phyloP scores from a whole-genome alignment of 2,888 invertebrate genomes.

The Leuctra nigra region DNA sequence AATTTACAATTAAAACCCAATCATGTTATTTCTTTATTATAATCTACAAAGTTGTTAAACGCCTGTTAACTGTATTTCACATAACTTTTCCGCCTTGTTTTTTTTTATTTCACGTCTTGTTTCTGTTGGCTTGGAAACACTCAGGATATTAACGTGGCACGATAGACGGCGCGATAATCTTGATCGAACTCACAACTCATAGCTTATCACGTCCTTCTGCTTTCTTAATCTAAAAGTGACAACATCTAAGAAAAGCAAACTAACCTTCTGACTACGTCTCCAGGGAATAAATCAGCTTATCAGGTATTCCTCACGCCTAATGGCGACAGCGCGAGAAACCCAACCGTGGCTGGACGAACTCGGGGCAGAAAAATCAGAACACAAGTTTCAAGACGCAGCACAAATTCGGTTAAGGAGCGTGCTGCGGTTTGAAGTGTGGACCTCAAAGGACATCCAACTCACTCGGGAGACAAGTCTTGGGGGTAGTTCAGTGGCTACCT shows the following conservation, averaged over 20 bases:
- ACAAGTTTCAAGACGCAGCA: slow-evolving; percentile 20
- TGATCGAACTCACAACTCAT: background rate
- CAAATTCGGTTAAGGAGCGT: slow-evolving; percentile 26
- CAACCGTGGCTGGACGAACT: background rate
- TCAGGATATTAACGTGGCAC: background rate
- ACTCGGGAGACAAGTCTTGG: slow-evolving; percentile 2
- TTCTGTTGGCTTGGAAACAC: no score
- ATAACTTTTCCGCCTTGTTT: no score
- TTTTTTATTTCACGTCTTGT: no score
- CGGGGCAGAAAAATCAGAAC: slow-evolving; percentile 10
- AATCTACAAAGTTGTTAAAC: background rate
- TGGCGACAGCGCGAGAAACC: slow-evolving; percentile 2
- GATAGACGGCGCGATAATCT: slow-evolving; percentile 5
- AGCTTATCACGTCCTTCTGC: background rate
- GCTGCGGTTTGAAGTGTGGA: slow-evolving; percentile 23
- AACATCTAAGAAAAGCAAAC: slow-evolving; percentile 19
- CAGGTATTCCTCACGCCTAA: slow-evolving; percentile 25
- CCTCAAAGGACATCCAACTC: slow-evolving; percentile 16
- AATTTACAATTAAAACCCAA: slow-evolving; percentile 2
- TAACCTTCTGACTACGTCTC: slow-evolving; percentile 18
- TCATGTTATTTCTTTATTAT: slow-evolving; percentile 3
- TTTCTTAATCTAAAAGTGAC: slow-evolving; percentile 23
- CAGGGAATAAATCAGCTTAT: slow-evolving; percentile 25
- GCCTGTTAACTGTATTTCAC: no score
- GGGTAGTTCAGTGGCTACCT: slow-evolving; percentile 4